Evolutionary conservation across 2,797 vertebrate species (phyloP).

Genomic region (Argyrosomus regius): DNA sequence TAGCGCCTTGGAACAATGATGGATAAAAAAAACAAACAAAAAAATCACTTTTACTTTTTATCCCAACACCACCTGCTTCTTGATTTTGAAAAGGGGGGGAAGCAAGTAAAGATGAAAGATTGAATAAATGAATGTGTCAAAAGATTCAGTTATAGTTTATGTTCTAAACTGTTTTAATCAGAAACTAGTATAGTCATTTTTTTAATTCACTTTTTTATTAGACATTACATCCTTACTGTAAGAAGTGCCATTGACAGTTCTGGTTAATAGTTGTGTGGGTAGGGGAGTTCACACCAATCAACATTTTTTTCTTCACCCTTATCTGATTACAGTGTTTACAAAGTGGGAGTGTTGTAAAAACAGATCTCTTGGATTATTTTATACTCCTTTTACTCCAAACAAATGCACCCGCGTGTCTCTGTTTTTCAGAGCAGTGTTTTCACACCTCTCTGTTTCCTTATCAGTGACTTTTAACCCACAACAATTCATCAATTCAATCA

Average conservation of each 20-base stretch:
- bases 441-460: conserved; percentile 74
- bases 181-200: background rate
- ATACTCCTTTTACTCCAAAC: conserved; percentile 48
- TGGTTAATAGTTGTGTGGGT: conserved; percentile 35
- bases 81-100: background rate
- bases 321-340: conserved; percentile 73
- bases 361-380: conserved; percentile 60
- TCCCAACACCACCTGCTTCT: background rate
- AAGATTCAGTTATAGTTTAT: background rate
- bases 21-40: too few relatives aligned
- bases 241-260: conserved; percentile 22
- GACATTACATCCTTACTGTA: conserved; percentile 4
- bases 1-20: background rate
- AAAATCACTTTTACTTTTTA: background rate
- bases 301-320: conserved; percentile 57
- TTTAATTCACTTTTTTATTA: background rate
- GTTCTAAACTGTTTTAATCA: background rate
- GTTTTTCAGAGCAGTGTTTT: conserved; percentile 55
- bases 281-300: conserved; percentile 41
- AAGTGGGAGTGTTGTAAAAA: conserved; percentile 74
- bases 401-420: conserved; percentile 26
- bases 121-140: background rate
- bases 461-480: conserved; percentile 59
- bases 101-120: background rate
- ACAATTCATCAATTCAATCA: conserved; percentile 57